These are phyloP conservation scores for Polydrusus tereticollis DNA, from an alignment of 2,888 invertebrate genomes.

Conservation along the genomic window DNA sequence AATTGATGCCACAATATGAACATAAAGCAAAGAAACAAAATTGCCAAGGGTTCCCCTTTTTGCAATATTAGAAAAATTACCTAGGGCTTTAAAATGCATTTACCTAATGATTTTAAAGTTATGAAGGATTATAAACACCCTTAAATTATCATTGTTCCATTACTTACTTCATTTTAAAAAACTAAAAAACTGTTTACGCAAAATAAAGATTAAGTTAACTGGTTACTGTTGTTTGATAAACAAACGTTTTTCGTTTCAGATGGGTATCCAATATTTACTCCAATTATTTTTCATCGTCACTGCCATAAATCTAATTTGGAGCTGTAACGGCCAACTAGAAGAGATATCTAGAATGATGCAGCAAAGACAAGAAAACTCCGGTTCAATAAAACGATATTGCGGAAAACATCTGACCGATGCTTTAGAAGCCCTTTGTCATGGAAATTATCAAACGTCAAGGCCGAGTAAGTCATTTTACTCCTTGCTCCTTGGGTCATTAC, in stretches of 20 bases:
- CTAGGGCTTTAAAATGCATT: too few relatives aligned
- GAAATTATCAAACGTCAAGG: conserved; percentile 58
- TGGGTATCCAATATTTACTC: conserved; percentile 11
- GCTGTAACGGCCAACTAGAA: not conserved
- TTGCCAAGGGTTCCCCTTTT: too few relatives aligned
- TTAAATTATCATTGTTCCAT: too few relatives aligned
- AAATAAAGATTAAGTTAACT: too few relatives aligned
- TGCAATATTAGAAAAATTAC: too few relatives aligned
- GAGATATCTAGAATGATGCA: conserved; percentile 12
- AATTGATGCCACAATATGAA: too few relatives aligned
- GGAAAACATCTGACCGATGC: conserved; percentile 53
- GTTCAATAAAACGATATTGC: conserved; percentile 48
- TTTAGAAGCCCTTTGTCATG: conserved; percentile 56
- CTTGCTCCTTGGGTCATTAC: not conserved
- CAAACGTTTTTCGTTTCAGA: conserved; percentile 30
- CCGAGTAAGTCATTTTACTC: conserved; percentile 27
- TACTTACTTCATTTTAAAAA: too few relatives aligned
- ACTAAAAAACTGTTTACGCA: too few relatives aligned
- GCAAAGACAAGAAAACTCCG: not conserved
- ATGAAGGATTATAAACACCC: too few relatives aligned
- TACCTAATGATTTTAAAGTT: too few relatives aligned
- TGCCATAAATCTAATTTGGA: not conserved
- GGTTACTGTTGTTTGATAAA: too few relatives aligned
- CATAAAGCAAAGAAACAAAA: too few relatives aligned
- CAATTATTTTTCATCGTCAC: not conserved